Conservation (phyloP, 2,888 invertebrate genomes). For the Ormyrus rosae region DNA sequence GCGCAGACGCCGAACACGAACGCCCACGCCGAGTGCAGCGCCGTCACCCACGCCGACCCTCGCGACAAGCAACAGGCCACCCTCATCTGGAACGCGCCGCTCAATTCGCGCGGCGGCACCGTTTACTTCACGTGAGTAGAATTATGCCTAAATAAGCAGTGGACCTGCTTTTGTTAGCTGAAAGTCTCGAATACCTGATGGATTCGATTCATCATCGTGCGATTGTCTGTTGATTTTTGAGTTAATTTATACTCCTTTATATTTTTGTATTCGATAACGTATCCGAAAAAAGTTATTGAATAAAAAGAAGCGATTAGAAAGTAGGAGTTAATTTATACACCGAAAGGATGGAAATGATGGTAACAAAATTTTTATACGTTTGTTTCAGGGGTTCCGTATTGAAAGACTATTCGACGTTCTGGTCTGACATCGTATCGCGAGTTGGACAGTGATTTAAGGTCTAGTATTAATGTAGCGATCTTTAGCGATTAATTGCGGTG, state of each 20-base stretch:
- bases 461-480: conserved; percentile 19
- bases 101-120: conserved; percentile 78
- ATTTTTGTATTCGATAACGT: neutral
- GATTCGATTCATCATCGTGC: too few species aligned
- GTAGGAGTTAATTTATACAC: too few species aligned
- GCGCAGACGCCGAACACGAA: conserved; percentile 85
- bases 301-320: too few species aligned
- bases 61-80: conserved; percentile 85
- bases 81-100: conserved; percentile 86
- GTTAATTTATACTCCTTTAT: neutral
- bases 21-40: conserved; percentile 86
- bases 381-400: conserved; percentile 85
- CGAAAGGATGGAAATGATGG: too few species aligned
- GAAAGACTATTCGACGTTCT: conserved; percentile 86
- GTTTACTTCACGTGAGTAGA: conserved; percentile 88
- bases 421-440: conserved; percentile 77
- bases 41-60: conserved; percentile 88
- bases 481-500: neutral
- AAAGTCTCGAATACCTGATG: too few species aligned
- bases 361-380: neutral
- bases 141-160: too few species aligned
- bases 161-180: too few species aligned
- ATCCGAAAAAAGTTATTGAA: too few species aligned
- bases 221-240: neutral
- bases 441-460: conserved; percentile 28